Evolutionary conservation across 2,797 vertebrate species (phyloP).

Genomic region (Argentina silus): DNA sequence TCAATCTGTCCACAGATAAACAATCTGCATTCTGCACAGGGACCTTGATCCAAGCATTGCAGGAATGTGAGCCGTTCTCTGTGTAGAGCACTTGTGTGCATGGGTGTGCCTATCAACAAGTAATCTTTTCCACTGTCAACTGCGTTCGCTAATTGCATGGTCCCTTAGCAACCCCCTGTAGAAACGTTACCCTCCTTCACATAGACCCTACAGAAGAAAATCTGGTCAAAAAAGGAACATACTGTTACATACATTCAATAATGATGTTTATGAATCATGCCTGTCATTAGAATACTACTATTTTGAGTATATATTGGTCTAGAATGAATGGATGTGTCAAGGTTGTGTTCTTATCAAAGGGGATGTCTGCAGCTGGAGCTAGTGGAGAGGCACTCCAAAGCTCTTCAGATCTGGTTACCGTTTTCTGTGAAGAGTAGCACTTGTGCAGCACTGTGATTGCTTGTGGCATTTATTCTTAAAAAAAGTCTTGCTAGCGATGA

Average conservation of each 20-base stretch:
- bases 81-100: background rate
- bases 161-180: too few species aligned
- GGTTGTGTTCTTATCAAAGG: background rate
- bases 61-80: background rate
- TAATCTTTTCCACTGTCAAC: background rate
- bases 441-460: too few species aligned
- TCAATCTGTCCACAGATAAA: background rate
- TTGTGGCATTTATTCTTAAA: too few species aligned
- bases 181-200: background rate
- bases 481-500: too few species aligned
- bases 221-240: too few species aligned
- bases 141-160: background rate
- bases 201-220: background rate
- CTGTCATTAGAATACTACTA: background rate
- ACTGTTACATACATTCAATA: background rate
- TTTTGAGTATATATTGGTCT: background rate
- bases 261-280: background rate
- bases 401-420: background rate
- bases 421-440: background rate
- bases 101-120: background rate
- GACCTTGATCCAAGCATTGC: background rate
- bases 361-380: constrained; percentile 26
- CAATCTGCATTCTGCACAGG: background rate
- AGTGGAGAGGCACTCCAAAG: constrained; percentile 12
- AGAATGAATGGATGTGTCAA: background rate